Conservation (phyloP, 2,797 vertebrate genomes). For the Nasua narica region DNA sequence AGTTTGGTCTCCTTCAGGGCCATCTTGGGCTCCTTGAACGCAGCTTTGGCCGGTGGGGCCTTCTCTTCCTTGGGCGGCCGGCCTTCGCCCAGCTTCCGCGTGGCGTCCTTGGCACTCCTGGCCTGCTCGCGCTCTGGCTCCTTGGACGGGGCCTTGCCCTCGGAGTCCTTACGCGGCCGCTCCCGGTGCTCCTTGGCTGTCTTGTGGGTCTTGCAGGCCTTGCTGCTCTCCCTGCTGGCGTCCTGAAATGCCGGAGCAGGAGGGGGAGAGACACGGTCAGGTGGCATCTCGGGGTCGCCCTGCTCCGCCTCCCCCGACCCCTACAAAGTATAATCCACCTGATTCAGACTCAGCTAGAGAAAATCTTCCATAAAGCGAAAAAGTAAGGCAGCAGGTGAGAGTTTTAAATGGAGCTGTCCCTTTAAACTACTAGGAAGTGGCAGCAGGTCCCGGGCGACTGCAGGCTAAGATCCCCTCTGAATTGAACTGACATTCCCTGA, state of each 20-base stretch:
- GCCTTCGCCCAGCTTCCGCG: constrained; percentile 92
- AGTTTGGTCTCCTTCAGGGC: constrained; percentile 96
- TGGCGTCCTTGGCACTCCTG: constrained; percentile 88
- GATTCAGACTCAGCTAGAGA: constrained; percentile 36
- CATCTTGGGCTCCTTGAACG: constrained; percentile 98
- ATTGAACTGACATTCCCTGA: constrained; percentile 53
- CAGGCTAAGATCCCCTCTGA: constrained; percentile 53
- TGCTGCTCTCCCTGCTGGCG: constrained; percentile 88
- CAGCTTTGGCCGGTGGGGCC: constrained; percentile 92
- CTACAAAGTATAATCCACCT: constrained; percentile 24
- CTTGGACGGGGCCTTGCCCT: constrained; percentile 93
- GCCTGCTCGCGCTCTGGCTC: constrained; percentile 90
- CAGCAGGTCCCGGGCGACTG: neutral
- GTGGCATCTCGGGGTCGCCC: neutral
- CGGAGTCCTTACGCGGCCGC: constrained; percentile 95
- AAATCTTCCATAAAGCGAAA: constrained; percentile 27
- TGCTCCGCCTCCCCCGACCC: constrained; percentile 1
- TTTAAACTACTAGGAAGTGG: constrained; percentile 35
- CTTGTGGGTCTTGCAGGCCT: constrained; percentile 95
- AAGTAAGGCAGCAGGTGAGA: constrained; percentile 49
- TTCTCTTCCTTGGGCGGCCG: constrained; percentile 95
- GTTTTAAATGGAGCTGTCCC: constrained; percentile 5
- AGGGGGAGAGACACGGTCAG: constrained; percentile 50
- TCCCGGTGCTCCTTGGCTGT: constrained; percentile 96
- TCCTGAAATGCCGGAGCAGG: constrained; percentile 82